phyloP scores from a whole-genome alignment of 2,113 vertebrate genomes.

The Carassius carassius region DNA sequence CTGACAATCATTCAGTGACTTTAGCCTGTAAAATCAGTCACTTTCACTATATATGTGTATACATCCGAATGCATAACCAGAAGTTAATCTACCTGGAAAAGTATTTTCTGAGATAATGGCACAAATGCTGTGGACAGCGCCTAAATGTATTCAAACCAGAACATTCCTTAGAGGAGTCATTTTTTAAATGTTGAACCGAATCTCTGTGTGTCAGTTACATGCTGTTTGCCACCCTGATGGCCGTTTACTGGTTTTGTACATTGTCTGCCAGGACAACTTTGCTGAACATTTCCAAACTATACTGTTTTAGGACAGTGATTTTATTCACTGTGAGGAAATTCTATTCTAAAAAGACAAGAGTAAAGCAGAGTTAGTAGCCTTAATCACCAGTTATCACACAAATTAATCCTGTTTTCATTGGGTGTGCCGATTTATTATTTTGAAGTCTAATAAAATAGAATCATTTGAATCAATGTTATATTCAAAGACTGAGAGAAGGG shows the following conservation, averaged over 20 bases:
- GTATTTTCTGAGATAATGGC: neutral
- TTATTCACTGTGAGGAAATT: neutral
- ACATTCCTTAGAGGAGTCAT: neutral
- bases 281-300: neutral
- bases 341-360: too few relatives aligned
- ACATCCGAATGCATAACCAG: neutral
- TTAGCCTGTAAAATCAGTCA: neutral
- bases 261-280: neutral
- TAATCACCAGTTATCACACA: slow-evolving; percentile 3
- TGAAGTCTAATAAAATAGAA: neutral
- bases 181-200: slow-evolving; percentile 2
- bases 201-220: slow-evolving; percentile 17
- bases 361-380: neutral
- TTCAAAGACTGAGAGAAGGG: slow-evolving; percentile 20
- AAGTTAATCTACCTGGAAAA: neutral
- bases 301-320: neutral
- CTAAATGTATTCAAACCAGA: neutral
- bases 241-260: neutral
- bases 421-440: neutral
- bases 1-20: slow-evolving; percentile 12
- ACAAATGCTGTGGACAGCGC: neutral
- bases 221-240: slow-evolving; percentile 3
- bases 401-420: neutral
- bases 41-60: neutral
- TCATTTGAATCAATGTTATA: neutral